A percentile compares a stretch with the other conserved stretches of the same genome.
These are phyloP conservation scores for Octopus sinensis DNA, from an alignment of 1,140 invertebrate genomes.

Conservation along the genomic window DNA sequence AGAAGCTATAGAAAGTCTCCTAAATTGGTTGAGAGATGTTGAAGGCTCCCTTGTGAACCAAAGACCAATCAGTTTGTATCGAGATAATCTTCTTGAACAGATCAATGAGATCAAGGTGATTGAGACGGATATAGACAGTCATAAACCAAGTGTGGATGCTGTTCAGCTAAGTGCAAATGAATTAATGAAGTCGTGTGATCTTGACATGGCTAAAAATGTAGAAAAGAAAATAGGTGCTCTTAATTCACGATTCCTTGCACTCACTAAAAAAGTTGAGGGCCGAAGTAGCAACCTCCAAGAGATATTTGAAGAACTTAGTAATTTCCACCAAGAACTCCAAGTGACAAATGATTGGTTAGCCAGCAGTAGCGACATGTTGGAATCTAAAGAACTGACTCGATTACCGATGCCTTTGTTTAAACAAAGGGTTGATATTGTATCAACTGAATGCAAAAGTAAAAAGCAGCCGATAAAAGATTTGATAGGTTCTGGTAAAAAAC, in stretches of 20 bases:
- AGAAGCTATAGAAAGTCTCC: slow-evolving; percentile 82
- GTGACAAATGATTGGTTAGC: slow-evolving; percentile 56
- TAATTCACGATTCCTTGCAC: slow-evolving; percentile 76
- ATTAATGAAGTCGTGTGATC: slow-evolving; percentile 77
- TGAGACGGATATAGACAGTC: slow-evolving; percentile 79
- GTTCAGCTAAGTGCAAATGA: slow-evolving; percentile 76
- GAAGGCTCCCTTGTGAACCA: slow-evolving; percentile 73
- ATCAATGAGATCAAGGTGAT: slow-evolving; percentile 76
- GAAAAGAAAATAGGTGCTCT: slow-evolving; percentile 84
- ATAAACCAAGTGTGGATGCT: slow-evolving; percentile 78
- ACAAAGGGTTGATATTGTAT: slow-evolving; percentile 64
- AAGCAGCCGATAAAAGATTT: slow-evolving; percentile 72
- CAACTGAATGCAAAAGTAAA: slow-evolving; percentile 62
- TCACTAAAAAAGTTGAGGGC: slow-evolving; percentile 75
- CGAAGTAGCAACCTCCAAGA: slow-evolving; percentile 79
- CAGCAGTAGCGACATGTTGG: slow-evolving; percentile 71
- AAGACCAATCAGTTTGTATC: slow-evolving; percentile 80
- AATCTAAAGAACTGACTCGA: slow-evolving; percentile 70
- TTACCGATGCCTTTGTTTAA: slow-evolving; percentile 70
- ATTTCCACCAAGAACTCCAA: slow-evolving; percentile 70
- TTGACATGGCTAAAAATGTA: slow-evolving; percentile 82
- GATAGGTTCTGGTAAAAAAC: slow-evolving; percentile 74
- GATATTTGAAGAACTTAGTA: slow-evolving; percentile 68
- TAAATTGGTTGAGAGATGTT: slow-evolving; percentile 78
- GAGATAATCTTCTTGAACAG: slow-evolving; percentile 86